phyloP scores from a whole-genome alignment of 2,113 vertebrate species.

The Diadophis punctatus region DNA sequence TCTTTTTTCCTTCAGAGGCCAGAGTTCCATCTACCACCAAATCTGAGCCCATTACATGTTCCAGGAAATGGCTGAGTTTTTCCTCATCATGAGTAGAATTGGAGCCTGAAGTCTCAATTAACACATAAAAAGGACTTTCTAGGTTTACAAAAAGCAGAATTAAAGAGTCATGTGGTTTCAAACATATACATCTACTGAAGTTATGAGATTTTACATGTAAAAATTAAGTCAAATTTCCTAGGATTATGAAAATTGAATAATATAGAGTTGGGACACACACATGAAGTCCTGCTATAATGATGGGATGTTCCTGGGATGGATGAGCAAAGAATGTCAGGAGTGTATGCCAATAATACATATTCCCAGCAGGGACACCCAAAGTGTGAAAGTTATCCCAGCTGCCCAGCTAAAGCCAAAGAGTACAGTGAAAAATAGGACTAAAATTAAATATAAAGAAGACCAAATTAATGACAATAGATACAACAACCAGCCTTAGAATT shows the following conservation, averaged over 20 bases:
- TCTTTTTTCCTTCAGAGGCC: slow-evolving; percentile 80
- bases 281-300: background rate
- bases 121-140: slow-evolving; percentile 88
- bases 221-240: background rate
- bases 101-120: slow-evolving; percentile 93
- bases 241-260: background rate
- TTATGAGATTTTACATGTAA: background rate
- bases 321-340: background rate
- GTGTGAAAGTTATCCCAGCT: background rate
- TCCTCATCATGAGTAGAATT: slow-evolving; percentile 77
- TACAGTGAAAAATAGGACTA: background rate
- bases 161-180: background rate
- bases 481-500: background rate
- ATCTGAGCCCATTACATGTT: slow-evolving; percentile 71
- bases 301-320: background rate
- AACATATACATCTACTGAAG: background rate
- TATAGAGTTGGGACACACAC: background rate
- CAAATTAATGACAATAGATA: background rate
- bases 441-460: background rate
- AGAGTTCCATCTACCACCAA: slow-evolving; percentile 84
- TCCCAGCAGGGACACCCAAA: background rate
- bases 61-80: slow-evolving; percentile 85
- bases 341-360: background rate
- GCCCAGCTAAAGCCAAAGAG: background rate
- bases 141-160: slow-evolving; percentile 33